Conservation (phyloP, 2,113 vertebrate species). For the Rhagologus leucostigma region DNA sequence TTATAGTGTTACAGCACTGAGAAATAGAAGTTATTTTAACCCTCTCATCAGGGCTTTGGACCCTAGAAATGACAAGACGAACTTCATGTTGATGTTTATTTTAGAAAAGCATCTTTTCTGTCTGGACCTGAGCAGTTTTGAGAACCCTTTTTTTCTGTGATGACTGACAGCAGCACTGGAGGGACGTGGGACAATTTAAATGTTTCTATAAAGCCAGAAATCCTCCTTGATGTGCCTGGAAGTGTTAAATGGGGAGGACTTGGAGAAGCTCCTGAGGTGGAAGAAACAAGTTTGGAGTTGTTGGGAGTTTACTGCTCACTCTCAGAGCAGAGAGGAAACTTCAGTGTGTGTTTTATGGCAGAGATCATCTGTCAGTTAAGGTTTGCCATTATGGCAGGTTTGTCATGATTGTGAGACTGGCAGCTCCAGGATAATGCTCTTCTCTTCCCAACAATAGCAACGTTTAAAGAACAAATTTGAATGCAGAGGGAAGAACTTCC, state of each 20-base stretch:
- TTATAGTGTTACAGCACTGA: not conserved
- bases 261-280: not conserved
- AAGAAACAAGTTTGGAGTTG: not conserved
- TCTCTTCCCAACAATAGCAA: not conserved
- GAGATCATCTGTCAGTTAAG: slow-evolving; percentile 1
- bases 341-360: not conserved
- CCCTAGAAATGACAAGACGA: not conserved
- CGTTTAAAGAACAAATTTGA: not conserved
- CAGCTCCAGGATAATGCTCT: not conserved
- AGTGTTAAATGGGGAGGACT: not conserved
- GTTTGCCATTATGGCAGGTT: not conserved
- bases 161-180: not conserved
- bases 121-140: not conserved
- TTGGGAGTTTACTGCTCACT: not conserved
- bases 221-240: not conserved
- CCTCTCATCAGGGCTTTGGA: not conserved
- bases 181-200: rapidly evolving
- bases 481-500: not conserved
- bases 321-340: not conserved
- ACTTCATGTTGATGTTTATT: not conserved
- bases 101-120: not conserved
- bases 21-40: not conserved
- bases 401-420: not conserved
- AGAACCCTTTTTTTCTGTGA: not conserved
- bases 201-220: not conserved